Evolutionary conservation across 2,113 vertebrate species (phyloP), one percentile per base, ranked within the genome.

Genomic region (Hyperopisus bebe): DNA sequence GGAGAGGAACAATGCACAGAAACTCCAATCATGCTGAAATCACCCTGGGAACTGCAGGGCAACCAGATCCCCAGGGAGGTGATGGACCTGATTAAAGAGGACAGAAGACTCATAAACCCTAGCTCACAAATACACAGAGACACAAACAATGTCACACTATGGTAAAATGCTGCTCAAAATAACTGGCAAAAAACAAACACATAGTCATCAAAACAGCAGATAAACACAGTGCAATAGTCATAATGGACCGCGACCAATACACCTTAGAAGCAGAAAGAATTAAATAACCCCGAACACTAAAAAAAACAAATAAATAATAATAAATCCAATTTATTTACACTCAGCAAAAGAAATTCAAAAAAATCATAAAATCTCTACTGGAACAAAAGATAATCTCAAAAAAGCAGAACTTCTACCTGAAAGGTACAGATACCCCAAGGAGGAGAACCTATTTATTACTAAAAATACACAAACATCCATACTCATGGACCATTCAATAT

Each of bases 161-260:
- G 5, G 21, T 53, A 90, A 48, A 44, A 31, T 17, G 10, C 19
- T 0, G 90, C 42, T 2, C 8, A 88, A 24, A 31, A 35, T 5
- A 24, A 8, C 86, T 90, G 11, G 53, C 13, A 39, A 55, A 66
- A 8, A 13, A 70, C 3, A 84, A 62, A 39, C 15, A 39, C 1
- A 91, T 88, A 24, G 24, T 88, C 0, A 91, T 91, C 3, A 89
- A 89, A 70, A 74, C 84, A 8, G 89, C 89, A 47, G 89, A 90
- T 13, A 91, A 91, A 27, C 46, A 87, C 21, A 53, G 15, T 3
- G 27, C 39, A 3, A 86, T 74, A 31, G 86, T 91, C 0, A 85
- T 90, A 1, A 48, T 90, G 83, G 77, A 90, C 11, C 27, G 24
- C 21, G 5, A 3, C 1, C 77, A 90, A 31, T 91, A 91, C 10